A percentile compares a stretch with the other conserved stretches of the same genome.
Conservation (phyloP, 2,113 vertebrate species). For the Perca flavescens region DNA sequence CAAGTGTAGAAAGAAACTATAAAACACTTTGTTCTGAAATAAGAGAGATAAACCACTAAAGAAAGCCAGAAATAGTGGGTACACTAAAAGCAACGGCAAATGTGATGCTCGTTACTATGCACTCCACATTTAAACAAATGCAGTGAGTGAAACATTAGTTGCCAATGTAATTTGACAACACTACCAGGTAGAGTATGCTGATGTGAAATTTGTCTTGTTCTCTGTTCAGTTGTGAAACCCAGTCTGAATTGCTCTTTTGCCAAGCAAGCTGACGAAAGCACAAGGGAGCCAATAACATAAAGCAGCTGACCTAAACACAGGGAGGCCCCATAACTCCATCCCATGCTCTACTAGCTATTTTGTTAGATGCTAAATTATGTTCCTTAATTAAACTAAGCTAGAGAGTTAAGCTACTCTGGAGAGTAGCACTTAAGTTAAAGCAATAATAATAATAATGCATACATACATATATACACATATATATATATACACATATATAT, state of each 20-base stretch:
- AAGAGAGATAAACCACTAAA: neutral
- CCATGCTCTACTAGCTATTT: conserved; percentile 34
- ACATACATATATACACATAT: neutral
- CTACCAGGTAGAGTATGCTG: neutral
- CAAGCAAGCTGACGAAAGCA: conserved; percentile 28
- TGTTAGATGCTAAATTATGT: conserved; percentile 38
- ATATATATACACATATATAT: too few relatives aligned
- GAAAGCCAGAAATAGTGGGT: neutral
- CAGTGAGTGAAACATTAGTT: conserved; percentile 17
- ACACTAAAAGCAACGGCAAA: neutral
- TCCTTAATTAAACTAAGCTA: conserved; percentile 57
- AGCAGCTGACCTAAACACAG: conserved; percentile 65
- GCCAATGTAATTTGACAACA: neutral
- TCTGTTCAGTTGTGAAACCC: conserved; percentile 15
- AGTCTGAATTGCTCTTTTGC: conserved; percentile 37
- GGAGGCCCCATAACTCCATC: conserved; percentile 56
- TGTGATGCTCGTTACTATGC: neutral
- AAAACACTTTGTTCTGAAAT: neutral
- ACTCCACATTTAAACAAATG: conserved; percentile 6
- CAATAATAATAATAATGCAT: neutral
- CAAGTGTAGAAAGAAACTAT: neutral
- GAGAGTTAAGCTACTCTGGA: too few relatives aligned
- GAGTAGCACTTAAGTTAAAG: neutral
- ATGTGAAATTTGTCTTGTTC: conserved; percentile 11
- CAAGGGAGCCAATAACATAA: conserved; percentile 45